phyloP scores from a whole-genome alignment of 2,113 vertebrate genomes.

The Geococcyx californianus region DNA sequence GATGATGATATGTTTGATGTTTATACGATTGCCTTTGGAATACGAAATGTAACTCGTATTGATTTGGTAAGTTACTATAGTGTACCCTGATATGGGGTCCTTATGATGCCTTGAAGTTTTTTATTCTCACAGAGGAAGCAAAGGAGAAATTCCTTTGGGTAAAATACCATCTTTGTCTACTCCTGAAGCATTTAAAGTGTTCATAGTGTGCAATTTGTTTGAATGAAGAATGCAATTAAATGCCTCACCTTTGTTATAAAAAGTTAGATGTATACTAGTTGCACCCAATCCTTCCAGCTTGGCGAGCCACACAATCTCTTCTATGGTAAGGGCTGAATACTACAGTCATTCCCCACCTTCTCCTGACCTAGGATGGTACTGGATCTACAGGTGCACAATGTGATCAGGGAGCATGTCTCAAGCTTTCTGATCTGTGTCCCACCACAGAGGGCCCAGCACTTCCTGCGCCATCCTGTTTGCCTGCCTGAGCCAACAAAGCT shows the following conservation, averaged over 20 bases:
- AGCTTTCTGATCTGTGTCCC: not conserved
- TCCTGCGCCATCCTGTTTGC: not conserved
- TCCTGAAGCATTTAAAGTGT: not conserved
- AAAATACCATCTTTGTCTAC: not conserved
- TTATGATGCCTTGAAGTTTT: not conserved
- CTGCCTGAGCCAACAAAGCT: not conserved
- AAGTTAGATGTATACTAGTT: not conserved
- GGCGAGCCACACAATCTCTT: not conserved
- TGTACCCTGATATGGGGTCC: not conserved
- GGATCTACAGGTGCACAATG: not conserved
- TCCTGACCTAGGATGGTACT: not conserved
- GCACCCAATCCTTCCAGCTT: not conserved
- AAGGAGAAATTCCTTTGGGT: not conserved
- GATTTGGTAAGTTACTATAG: conserved; percentile 74
- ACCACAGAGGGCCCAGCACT: fast-evolving
- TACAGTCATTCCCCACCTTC: not conserved
- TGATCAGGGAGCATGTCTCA: not conserved
- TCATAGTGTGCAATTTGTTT: not conserved
- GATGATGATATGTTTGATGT: conserved; percentile 91
- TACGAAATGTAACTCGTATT: conserved; percentile 92
- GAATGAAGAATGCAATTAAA: not conserved
- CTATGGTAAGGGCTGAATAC: not conserved
- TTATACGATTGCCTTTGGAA: conserved; percentile 95
- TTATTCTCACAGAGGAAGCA: not conserved
- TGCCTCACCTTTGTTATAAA: not conserved